Conservation (phyloP, 2,888 invertebrate species). For the Pseudeuparius sepicola region DNA sequence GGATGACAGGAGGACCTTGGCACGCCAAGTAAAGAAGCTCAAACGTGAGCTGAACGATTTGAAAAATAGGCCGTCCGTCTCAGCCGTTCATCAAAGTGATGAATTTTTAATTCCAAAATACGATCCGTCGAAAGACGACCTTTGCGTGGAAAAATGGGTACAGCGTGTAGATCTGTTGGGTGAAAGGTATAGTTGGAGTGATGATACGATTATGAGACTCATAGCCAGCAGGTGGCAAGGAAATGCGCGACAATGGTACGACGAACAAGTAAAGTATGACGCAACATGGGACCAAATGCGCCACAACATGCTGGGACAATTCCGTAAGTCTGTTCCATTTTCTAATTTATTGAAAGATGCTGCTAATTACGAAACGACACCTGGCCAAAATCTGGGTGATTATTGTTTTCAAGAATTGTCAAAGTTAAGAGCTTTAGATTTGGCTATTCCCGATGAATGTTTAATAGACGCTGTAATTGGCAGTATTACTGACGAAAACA, state of each 20-base stretch:
- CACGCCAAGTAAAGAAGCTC: neutral
- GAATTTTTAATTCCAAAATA: slow-evolving; percentile 3
- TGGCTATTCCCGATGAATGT: slow-evolving; percentile 18
- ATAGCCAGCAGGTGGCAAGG: slow-evolving; percentile 14
- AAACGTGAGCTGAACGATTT: neutral
- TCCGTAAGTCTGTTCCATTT: slow-evolving; percentile 18
- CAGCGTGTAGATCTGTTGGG: slow-evolving; percentile 14
- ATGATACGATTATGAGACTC: slow-evolving; percentile 14
- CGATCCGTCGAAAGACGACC: slow-evolving; percentile 9
- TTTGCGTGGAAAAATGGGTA: slow-evolving; percentile 12
- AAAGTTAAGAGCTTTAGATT: slow-evolving; percentile 17
- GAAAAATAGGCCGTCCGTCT: neutral
- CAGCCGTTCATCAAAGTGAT: neutral
- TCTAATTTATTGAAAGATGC: slow-evolving; percentile 20
- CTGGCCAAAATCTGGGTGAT: slow-evolving; percentile 18
- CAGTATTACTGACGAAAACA: slow-evolving; percentile 18
- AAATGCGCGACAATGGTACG: slow-evolving; percentile 18
- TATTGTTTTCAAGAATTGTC: slow-evolving; percentile 21
- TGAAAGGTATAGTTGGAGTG: slow-evolving; percentile 17
- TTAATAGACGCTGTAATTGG: slow-evolving; percentile 22
- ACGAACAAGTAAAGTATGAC: slow-evolving; percentile 11
- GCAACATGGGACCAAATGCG: slow-evolving; percentile 16
- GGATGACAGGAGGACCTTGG: neutral
- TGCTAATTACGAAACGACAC: slow-evolving; percentile 18
- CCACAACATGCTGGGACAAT: slow-evolving; percentile 15